A percentile compares a stretch with the other conserved stretches of the same genome.
Evolutionary conservation across 2,888 invertebrate species (phyloP).

Genomic region (Myopa testacea): DNA sequence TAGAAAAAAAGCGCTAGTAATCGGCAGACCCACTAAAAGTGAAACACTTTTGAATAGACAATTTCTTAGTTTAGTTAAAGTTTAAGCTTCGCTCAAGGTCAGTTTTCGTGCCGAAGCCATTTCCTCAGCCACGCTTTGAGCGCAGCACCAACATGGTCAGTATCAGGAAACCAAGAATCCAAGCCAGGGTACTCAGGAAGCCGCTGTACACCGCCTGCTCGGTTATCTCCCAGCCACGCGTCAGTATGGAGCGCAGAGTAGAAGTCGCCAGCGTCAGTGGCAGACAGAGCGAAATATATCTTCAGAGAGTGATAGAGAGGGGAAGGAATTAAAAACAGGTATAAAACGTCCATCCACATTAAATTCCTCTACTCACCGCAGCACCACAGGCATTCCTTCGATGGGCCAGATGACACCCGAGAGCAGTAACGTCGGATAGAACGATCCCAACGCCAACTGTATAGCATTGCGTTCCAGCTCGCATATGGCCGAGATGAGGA

Average conservation of each 20-base stretch:
- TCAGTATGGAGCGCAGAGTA: constrained; percentile 86
- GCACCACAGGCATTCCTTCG: constrained; percentile 90
- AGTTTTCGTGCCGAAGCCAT: background rate
- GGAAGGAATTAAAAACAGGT: too few species aligned
- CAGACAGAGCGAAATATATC: constrained; percentile 83
- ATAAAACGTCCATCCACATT: background rate
- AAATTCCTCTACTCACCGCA: constrained; percentile 69
- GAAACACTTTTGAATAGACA: background rate
- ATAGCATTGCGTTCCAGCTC: constrained; percentile 93
- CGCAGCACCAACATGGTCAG: constrained; percentile 84
- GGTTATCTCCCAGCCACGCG: constrained; percentile 86
- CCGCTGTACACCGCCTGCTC: constrained; percentile 89
- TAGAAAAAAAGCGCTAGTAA: constrained; percentile 24
- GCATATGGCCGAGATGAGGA: constrained; percentile 92
- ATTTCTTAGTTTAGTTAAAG: background rate
- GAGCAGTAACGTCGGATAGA: constrained; percentile 92
- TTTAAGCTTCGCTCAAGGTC: constrained; percentile 7
- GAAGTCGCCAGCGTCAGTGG: constrained; percentile 95
- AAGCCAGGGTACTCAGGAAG: constrained; percentile 84
- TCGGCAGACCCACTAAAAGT: background rate
- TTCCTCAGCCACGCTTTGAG: constrained; percentile 80
- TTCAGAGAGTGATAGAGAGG: constrained; percentile 44
- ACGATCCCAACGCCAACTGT: constrained; percentile 91
- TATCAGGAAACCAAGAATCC: constrained; percentile 86
- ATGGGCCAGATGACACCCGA: constrained; percentile 98